Evolutionary conservation across 2,888 invertebrate species (phyloP), one percentile per base, ranked within the genome.

Genomic region (Nymphalis polychloros): DNA sequence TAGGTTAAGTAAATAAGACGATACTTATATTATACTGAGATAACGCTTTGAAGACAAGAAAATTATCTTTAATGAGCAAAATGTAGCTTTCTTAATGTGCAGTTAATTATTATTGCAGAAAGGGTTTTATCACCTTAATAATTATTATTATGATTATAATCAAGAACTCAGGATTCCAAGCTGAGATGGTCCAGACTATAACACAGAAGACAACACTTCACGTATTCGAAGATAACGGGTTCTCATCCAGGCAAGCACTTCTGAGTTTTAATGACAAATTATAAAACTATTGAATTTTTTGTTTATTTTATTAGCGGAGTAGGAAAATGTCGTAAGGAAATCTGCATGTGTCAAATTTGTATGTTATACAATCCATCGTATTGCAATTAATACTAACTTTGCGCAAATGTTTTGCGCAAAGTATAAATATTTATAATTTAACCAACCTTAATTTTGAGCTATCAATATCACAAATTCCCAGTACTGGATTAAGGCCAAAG

Each of bases 401-500:
- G n/a, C n/a, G n/a, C n/a, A n/a, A n/a, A n/a, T n/a, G n/a, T n/a
- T n/a, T 23, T 6, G 27, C 1, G 31, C 27, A 31, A 31, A 31
- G 3, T 52, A 1, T 13, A 19, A 20, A 6, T 57, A 8, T 7
- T n/a, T 35, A n/a, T 35, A 19, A 19, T 17, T 57, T 8, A 2
- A 31, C 57, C 49, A 72, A 85, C 84, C 84, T 82, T 27, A 88
- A 71, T 73, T 85, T 84, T 4, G 79, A 77, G 3, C 80, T 72
- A 71, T 88, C 84, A 7, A 66, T 52, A n/a, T 81, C 78, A 55
- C 73, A 73, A 7, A 87, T 73, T 1, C 87, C 88, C 2, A 80
- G 59, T 0, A 88, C 86, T 2, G 89, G 88, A 46, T 81, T 81
- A 2, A 88, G 72, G 0, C 83, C 85, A 66, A 88, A 88, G 48